These are phyloP conservation scores for Acinonyx jubatus DNA, from an alignment of 2,113 vertebrate species.

Conservation along the genomic window DNA sequence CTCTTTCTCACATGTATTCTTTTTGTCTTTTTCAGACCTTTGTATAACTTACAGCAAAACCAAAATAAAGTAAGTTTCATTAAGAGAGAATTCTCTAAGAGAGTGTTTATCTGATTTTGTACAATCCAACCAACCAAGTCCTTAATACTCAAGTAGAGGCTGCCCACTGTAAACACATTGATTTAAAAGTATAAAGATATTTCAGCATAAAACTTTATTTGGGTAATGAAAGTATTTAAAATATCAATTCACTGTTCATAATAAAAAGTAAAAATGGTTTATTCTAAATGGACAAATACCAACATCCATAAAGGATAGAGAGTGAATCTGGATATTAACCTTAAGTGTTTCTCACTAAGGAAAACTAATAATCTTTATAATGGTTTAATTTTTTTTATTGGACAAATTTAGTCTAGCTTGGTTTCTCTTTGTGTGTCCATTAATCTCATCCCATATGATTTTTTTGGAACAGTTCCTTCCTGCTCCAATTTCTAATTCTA, in stretches of 20 bases:
- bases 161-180: not conserved
- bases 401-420: not conserved
- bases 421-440: not conserved
- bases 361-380: constrained; percentile 11
- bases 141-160: not conserved
- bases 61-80: not conserved
- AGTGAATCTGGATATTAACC: not conserved
- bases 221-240: constrained; percentile 22
- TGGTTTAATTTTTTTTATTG: not conserved
- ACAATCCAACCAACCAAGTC: not conserved
- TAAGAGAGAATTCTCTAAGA: not conserved
- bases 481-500: constrained; percentile 12
- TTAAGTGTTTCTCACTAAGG: not conserved
- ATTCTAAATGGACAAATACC: not conserved
- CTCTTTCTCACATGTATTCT: not conserved
- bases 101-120: not conserved
- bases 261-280: constrained; percentile 40
- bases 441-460: not conserved
- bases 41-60: not conserved
- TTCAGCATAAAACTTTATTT: not conserved
- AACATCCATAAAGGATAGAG: not conserved
- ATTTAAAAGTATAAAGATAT: constrained; percentile 38
- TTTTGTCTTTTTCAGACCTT: not conserved
- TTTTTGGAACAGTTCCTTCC: not conserved
- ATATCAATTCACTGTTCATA: not conserved